Conservation (phyloP, 2,888 invertebrate species). For the Himalopsyche kuldschensis region DNA sequence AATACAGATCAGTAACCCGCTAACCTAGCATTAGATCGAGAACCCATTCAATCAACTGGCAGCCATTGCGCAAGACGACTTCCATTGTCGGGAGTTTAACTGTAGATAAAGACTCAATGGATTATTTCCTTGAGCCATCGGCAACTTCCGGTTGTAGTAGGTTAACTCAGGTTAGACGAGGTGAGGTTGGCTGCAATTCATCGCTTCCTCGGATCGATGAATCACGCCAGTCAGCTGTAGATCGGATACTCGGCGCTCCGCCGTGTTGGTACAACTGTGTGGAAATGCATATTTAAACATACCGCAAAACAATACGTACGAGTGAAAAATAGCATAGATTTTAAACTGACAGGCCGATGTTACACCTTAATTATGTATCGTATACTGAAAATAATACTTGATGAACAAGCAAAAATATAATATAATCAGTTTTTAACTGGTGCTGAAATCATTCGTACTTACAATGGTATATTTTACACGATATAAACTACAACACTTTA, state of each 20-base stretch:
- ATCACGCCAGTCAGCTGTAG: neutral
- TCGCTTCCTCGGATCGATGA: neutral
- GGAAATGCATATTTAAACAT: neutral
- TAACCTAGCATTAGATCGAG: neutral
- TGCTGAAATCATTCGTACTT: too few relatives aligned
- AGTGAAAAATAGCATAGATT: neutral
- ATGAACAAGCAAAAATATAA: too few relatives aligned
- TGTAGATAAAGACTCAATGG: neutral
- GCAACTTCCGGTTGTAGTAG: neutral
- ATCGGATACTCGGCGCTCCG: neutral
- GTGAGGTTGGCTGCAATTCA: neutral
- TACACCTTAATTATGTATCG: too few relatives aligned
- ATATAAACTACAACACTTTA: too few relatives aligned
- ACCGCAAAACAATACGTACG: neutral
- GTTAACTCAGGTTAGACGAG: neutral
- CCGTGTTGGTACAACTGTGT: neutral
- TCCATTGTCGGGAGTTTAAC: neutral
- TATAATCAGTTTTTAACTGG: too few relatives aligned
- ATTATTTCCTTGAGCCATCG: neutral
- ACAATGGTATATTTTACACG: too few relatives aligned
- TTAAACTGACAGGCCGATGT: neutral
- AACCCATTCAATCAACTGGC: neutral
- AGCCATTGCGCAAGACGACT: neutral
- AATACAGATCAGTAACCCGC: neutral
- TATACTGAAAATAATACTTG: too few relatives aligned